Base-by-base conservation (phyloP, 2,797 vertebrate species). In the Sciurus carolinensis region DNA sequence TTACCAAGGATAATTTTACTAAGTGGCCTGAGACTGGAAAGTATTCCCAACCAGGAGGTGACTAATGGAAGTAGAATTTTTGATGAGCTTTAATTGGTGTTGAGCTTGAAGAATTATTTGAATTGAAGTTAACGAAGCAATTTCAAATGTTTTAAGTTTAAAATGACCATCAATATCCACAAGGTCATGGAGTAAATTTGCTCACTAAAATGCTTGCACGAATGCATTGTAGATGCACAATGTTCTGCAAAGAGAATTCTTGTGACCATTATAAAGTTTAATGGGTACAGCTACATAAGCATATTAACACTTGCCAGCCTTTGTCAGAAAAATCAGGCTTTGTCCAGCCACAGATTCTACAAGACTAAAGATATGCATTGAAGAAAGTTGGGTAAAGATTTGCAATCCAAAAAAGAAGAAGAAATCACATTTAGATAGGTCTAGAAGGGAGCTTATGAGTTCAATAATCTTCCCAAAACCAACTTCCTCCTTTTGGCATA, bases 1-100 rank as follows among this genome's bases (percentile, higher is more conserved):
- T 97, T 95, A 66, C 87, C 71, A 86, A 3, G 1, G 47, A 92
- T 96, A 92, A 92, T 95, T 97, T 94, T 95, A 79, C 20, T 92
- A 95, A 92, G n/a, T 87, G 82, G 67, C 83, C 71, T 90, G 84
- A 95, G 79, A 96, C n/a, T 94, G 96, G 69, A 87, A 89, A 47
- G 33, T 79, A 88, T 39, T 14, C 14, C 93, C 82, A 97, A 54
- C 59, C 89, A 95, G 39, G 81, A 4, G 77, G 97, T 97, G 91
- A 81, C 77, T 96, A 96, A 96, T 2, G 89, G 44, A 97, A 20
- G 22, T 42, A 85, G 66, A 67, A 89, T 95, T 44, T 84, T 93
- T 76, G 33, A 91, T 95, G 86, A 97, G 36, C 20, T 88, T 75
- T 96, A 50, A 90, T 97, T 95, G 3, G 4, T 89, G 94, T 96